Evolutionary conservation across 2,888 invertebrate genomes (phyloP), one percentile per base, ranked within the genome.

Genomic region (Ophonus ardosiacus): DNA sequence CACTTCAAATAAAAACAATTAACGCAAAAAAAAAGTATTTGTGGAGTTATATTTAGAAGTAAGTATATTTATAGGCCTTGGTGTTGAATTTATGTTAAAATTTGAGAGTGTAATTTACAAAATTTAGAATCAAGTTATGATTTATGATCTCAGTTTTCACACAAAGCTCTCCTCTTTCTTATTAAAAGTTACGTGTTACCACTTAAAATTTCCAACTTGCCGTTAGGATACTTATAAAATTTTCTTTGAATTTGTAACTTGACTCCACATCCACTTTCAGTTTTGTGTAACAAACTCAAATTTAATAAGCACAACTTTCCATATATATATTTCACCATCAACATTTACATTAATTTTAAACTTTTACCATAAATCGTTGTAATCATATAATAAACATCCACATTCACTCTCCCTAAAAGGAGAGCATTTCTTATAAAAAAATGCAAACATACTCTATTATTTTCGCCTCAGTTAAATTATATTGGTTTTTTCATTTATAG

Each of bases 171-270:
- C 74, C 10, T 51, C 51, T 74, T 51, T 74, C 74, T 74, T 74
- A 74, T 74, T 74, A 74, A 74, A 74, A 74, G 74, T 74, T 74
- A 74, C 40, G 74, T 51, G 74, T 43, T 74, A 51, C 74, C 74
- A 74, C 51, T 74, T 74, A 74, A 74, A 74, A 74, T 74, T 74
- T n/a, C n/a, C n/a, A n/a, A 74, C 51, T 74, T 51, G 56, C 13
- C 38, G 51, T 74, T 74, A 13, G 21, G 74, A 43, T 74, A 74
- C 43, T 74, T 74, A 74, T 74, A 74, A 74, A 74, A 74, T 74
- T 74, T 74, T 51, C 74, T 51, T 43, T 13, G 74, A 74, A 74
- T 74, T 74, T 43, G 74, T 74, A 18, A 74, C 18, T 74, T 51
- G 74, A 74, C 18, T 74, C 51, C 21, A 74, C 51, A 74, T 74